phyloP scores from a whole-genome alignment of 2,113 vertebrate species.

The Cebidichthys violaceus region DNA sequence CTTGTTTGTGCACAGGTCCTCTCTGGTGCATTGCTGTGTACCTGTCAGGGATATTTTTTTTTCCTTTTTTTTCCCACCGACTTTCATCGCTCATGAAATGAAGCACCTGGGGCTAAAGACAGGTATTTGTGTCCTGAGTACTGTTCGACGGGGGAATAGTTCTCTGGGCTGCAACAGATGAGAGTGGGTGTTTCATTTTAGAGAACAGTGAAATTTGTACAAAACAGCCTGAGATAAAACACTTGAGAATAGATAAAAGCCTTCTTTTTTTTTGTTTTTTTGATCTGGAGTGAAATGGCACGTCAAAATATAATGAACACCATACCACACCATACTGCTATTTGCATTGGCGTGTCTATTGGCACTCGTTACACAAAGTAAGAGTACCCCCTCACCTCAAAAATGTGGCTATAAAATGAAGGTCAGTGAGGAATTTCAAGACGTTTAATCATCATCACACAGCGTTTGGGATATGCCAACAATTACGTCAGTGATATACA shows the following conservation, averaged over 20 bases:
- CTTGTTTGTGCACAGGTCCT: slow-evolving; percentile 19
- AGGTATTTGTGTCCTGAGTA: slow-evolving; percentile 46
- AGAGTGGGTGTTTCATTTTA: slow-evolving; percentile 44
- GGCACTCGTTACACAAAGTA: neutral
- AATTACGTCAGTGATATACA: neutral
- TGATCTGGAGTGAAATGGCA: slow-evolving; percentile 5
- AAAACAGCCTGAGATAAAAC: slow-evolving; percentile 42
- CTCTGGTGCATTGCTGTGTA: slow-evolving; percentile 40
- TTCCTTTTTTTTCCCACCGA: slow-evolving; percentile 9
- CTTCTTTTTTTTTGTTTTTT: too few relatives aligned
- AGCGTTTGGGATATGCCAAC: neutral
- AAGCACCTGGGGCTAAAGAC: slow-evolving; percentile 51
- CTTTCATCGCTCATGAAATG: slow-evolving; percentile 56
- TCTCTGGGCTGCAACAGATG: slow-evolving; percentile 37
- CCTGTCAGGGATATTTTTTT: slow-evolving; percentile 20
- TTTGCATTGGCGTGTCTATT: neutral
- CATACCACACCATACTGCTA: too few relatives aligned
- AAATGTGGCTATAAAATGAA: neutral
- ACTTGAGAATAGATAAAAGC: slow-evolving; percentile 2
- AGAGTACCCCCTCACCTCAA: neutral
- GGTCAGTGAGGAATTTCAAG: neutral
- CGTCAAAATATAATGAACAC: slow-evolving; percentile 1
- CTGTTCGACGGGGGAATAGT: slow-evolving; percentile 39
- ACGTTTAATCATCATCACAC: neutral
- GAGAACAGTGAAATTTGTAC: slow-evolving; percentile 39